Percentiles rank a stretch among this genome's conserved stretches.
These are phyloP conservation scores for Chirona hameri DNA, from an alignment of 2,888 invertebrate genomes.

Conservation along the genomic window DNA sequence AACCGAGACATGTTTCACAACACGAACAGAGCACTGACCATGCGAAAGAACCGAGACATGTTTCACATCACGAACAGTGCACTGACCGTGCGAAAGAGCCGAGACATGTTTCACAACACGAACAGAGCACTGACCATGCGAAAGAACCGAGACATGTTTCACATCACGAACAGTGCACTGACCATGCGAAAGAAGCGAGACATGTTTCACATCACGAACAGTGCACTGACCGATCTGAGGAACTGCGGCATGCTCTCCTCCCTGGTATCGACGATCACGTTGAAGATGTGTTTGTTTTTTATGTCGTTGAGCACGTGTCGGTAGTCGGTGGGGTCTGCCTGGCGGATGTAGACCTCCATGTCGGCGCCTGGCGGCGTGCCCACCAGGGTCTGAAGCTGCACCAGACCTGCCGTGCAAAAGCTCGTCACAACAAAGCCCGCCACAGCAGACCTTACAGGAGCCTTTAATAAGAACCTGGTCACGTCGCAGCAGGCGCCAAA, in stretches of 20 bases:
- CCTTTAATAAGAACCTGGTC: no score
- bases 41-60: no score
- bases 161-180: no score
- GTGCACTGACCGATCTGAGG: conserved; percentile 48
- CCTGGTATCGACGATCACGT: conserved; percentile 50
- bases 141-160: no score
- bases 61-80: no score
- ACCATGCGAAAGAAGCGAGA: no score
- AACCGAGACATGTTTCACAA: background rate
- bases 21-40: background rate
- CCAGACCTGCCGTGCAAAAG: conserved; percentile 61
- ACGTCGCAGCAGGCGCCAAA: no score
- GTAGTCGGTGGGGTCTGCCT: conserved; percentile 47
- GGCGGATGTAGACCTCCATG: conserved; percentile 49
- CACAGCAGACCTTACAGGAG: no score
- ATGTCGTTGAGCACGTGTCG: conserved; percentile 49
- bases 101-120: background rate
- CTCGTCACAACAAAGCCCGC: no score
- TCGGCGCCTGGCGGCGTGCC: conserved; percentile 60
- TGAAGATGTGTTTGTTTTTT: conserved; percentile 48
- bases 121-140: background rate
- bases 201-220: no score
- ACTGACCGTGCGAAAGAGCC: conserved; percentile 41
- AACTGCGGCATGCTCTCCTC: conserved; percentile 47
- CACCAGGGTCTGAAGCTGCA: conserved; percentile 79